phyloP scores from a whole-genome alignment of 64 coral and sea anemone species.

The Dendrophyllia cribrosa region DNA sequence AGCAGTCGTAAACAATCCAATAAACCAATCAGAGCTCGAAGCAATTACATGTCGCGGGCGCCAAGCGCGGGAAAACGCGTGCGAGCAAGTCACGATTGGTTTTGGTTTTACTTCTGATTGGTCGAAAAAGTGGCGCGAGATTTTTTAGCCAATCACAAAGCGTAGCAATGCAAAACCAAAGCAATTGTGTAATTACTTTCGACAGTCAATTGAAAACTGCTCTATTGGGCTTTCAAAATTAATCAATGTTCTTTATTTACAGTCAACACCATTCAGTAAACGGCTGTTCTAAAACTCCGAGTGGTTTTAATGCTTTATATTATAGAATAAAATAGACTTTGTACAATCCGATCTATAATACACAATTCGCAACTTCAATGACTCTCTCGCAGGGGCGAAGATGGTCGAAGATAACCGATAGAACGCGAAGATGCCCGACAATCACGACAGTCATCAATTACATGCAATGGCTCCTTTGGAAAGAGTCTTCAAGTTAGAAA shows the following conservation, averaged over 20 bases:
- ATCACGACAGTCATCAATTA: not conserved
- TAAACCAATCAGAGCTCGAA: no score
- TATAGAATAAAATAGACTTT: slow-evolving; percentile 46
- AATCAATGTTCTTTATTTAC: slow-evolving; percentile 34
- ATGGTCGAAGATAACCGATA: not conserved
- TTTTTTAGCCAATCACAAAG: no score
- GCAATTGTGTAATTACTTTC: no score
- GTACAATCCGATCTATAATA: not conserved
- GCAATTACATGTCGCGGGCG: no score
- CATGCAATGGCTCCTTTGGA: not conserved
- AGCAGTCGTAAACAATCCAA: no score
- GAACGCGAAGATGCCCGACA: not conserved
- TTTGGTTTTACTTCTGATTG: no score
- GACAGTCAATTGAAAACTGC: no score
- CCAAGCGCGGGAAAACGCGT: no score
- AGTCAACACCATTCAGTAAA: slow-evolving; percentile 5
- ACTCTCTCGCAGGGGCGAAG: not conserved
- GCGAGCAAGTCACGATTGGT: no score
- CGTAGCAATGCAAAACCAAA: no score
- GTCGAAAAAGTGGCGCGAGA: no score
- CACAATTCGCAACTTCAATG: slow-evolving; percentile 19
- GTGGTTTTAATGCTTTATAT: not conserved
- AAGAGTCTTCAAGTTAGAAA: slow-evolving; percentile 12
- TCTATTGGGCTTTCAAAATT: not conserved
- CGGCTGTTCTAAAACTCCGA: slow-evolving; percentile 13